Conservation (phyloP, 2,797 vertebrate species). For the Enteromius afrohamiltoni region DNA sequence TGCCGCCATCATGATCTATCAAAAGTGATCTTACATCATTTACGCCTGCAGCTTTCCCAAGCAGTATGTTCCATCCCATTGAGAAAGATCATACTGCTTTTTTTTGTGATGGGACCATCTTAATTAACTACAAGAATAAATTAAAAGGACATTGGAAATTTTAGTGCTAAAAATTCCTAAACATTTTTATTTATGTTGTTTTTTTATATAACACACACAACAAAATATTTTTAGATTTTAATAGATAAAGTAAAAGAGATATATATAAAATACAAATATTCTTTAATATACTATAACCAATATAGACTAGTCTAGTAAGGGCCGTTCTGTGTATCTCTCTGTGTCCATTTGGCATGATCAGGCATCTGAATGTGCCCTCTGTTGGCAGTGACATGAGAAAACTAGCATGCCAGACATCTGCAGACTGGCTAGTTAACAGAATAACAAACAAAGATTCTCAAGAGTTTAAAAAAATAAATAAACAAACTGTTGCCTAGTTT, state of each 20-base stretch:
- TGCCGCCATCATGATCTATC: slow-evolving; percentile 27
- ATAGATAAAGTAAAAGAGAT: too few species aligned
- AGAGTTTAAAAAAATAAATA: not conserved
- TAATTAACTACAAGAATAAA: not conserved
- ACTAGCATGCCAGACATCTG: slow-evolving; percentile 67
- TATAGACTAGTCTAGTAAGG: slow-evolving; percentile 4
- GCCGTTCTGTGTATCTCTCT: slow-evolving; percentile 54
- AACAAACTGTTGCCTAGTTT: slow-evolving; percentile 61
- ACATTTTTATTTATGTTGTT: not conserved
- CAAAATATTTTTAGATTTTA: too few species aligned
- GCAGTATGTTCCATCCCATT: not conserved
- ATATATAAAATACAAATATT: not conserved
- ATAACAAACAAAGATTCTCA: slow-evolving; percentile 49
- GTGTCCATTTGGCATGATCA: slow-evolving; percentile 46
- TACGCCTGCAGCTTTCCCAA: not conserved
- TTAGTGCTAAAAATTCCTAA: not conserved
- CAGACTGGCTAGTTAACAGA: slow-evolving; percentile 58
- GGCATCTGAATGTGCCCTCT: slow-evolving; percentile 60
- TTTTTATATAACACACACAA: not conserved
- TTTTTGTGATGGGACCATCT: not conserved
- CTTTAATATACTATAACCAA: slow-evolving; percentile 12
- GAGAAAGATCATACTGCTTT: not conserved
- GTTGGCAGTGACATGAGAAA: slow-evolving; percentile 43
- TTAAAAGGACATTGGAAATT: not conserved
- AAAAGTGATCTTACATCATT: slow-evolving; percentile 18